A percentile compares a stretch with the other conserved stretches of the same genome.
Evolutionary conservation across 2,888 invertebrate genomes (phyloP).

Genomic region (Catocala sponsa): DNA sequence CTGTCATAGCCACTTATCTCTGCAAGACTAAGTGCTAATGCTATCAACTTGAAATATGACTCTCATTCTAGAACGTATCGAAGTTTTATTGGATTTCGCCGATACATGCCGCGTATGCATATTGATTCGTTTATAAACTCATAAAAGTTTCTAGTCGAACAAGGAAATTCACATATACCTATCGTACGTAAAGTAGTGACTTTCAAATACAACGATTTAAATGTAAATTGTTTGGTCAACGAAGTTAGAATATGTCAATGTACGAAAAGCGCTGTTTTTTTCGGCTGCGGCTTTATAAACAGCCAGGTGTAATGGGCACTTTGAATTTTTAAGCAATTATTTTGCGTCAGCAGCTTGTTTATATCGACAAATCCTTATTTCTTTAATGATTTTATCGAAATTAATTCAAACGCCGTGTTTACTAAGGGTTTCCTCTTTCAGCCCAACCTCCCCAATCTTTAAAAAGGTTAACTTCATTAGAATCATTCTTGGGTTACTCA

Average conservation of each 20-base stretch:
- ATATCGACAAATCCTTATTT: too few relatives aligned
- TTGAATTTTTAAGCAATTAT: background rate
- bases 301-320: background rate
- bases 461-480: constrained; percentile 35
- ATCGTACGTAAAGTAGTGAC: background rate
- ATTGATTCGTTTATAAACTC: background rate
- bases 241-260: constrained; percentile 14
- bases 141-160: background rate
- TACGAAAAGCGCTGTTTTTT: constrained; percentile 6
- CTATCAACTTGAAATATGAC: too few relatives aligned
- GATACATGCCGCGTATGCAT: too few relatives aligned
- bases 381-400: too few relatives aligned
- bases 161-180: background rate
- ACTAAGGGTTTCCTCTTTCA: background rate
- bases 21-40: too few relatives aligned
- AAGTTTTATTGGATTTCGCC: too few relatives aligned
- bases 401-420: too few relatives aligned
- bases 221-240: constrained; percentile 22
- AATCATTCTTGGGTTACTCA: constrained; percentile 23
- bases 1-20: too few relatives aligned
- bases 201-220: constrained; percentile 18
- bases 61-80: too few relatives aligned
- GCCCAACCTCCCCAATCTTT: constrained; percentile 24
- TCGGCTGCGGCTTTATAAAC: background rate
- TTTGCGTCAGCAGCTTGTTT: too few relatives aligned